A percentile compares a stretch with the other conserved stretches of the same genome.
phyloP scores from a whole-genome alignment of 2,113 vertebrate genomes.

The Hoplias malabaricus region DNA sequence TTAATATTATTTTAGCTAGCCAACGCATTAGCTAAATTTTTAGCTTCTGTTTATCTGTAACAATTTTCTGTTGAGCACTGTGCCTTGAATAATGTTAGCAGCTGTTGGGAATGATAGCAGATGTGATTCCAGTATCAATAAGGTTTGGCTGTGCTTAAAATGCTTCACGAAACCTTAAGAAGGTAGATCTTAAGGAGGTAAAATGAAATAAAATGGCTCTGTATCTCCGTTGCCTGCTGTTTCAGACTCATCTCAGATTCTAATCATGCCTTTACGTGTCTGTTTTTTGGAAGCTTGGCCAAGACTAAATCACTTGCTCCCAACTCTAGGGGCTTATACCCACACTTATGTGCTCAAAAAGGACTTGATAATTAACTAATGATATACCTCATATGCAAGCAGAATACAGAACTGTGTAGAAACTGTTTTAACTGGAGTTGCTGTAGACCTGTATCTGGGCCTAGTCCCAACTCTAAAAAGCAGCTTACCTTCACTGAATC shows the following conservation, averaged over 20 bases:
- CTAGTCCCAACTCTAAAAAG: background rate
- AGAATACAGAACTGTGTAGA: background rate
- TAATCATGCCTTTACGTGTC: conserved; percentile 6
- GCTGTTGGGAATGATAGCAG: too few species aligned
- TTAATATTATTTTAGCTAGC: too few species aligned
- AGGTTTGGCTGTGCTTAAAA: too few species aligned
- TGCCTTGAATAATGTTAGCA: too few species aligned
- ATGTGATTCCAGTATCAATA: too few species aligned
- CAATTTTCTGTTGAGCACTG: too few species aligned
- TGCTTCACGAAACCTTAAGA: background rate
- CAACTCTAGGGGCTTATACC: too few species aligned
- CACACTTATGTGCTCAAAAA: too few species aligned
- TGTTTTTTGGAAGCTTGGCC: conserved; percentile 22
- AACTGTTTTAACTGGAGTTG: background rate
- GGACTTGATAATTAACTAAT: background rate
- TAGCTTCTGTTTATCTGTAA: too few species aligned
- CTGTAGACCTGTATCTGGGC: background rate
- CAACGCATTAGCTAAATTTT: too few species aligned
- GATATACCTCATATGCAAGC: background rate
- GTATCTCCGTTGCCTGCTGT: background rate
- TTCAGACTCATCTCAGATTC: conserved; percentile 15
- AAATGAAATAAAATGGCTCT: background rate
- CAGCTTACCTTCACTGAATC: background rate
- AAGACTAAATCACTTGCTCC: background rate
- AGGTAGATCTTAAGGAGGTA: background rate